Evolutionary conservation across 2,797 vertebrate genomes (phyloP).

Genomic region (Rhinophrynus dorsalis): DNA sequence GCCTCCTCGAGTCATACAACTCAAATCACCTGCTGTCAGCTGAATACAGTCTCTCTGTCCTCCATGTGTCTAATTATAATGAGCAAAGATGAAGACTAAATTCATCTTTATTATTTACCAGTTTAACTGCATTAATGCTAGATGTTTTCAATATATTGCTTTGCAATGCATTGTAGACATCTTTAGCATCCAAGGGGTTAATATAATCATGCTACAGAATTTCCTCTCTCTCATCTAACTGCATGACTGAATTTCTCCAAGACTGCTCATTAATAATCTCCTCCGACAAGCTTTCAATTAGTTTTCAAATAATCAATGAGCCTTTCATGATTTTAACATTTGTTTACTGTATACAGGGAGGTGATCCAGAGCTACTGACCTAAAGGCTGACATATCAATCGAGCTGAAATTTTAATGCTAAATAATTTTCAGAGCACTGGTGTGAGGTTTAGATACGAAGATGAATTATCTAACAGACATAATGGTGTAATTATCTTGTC

Average conservation of each 20-base stretch:
- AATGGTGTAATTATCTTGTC: conserved; percentile 26
- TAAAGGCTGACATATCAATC: conserved; percentile 22
- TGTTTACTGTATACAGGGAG: conserved; percentile 39
- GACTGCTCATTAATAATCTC: conserved; percentile 34
- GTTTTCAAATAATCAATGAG: conserved; percentile 36
- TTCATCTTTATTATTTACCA: background rate
- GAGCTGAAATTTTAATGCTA: conserved; percentile 36
- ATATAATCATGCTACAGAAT: background rate
- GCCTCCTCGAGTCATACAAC: too few species aligned
- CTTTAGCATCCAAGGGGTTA: too few species aligned
- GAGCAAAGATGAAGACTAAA: too few species aligned
- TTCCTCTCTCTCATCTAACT: conserved; percentile 1
- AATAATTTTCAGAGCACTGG: conserved; percentile 21
- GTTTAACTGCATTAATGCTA: too few species aligned
- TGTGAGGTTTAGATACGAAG: conserved; percentile 21
- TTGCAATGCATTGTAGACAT: too few species aligned
- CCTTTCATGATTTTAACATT: conserved; percentile 43
- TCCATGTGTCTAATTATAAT: too few species aligned
- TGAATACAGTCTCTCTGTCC: too few species aligned
- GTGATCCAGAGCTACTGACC: conserved; percentile 28
- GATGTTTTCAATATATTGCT: too few species aligned
- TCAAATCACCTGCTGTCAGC: too few species aligned
- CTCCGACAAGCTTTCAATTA: conserved; percentile 47
- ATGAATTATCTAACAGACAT: conserved; percentile 29
- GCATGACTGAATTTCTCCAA: conserved; percentile 41